Percentiles rank a stretch among this genome's conserved stretches.
phyloP scores from a whole-genome alignment of 2,113 vertebrate species.

The Scomber japonicus region DNA sequence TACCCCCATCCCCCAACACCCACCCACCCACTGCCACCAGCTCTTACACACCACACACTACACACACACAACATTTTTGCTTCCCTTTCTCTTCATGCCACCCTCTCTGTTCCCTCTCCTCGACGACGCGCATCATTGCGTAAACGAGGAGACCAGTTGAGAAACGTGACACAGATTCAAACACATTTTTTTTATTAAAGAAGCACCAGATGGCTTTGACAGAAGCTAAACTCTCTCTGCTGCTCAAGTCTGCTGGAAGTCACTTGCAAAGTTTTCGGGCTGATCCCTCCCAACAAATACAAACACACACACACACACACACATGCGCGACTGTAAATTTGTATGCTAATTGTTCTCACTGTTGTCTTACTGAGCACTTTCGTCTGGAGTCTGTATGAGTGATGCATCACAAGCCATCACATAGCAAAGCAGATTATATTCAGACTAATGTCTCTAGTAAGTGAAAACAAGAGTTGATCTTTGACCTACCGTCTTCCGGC shows the following conservation, averaged over 20 bases:
- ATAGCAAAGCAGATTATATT: background rate
- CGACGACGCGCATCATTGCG: background rate
- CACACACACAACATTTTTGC: background rate
- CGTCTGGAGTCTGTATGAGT: background rate
- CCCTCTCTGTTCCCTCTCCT: slow-evolving; percentile 25
- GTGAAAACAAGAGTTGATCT: background rate
- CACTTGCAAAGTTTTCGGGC: slow-evolving; percentile 29
- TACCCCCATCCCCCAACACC: slow-evolving; percentile 52
- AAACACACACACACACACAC: slow-evolving; percentile 6
- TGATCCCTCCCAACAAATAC: background rate
- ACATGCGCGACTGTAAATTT: background rate
- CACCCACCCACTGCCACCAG: slow-evolving; percentile 56
- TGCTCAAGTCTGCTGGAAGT: slow-evolving; percentile 31
- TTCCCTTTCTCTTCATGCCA: background rate
- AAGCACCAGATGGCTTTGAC: slow-evolving; percentile 50
- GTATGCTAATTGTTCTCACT: slow-evolving; percentile 14
- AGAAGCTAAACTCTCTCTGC: slow-evolving; percentile 35
- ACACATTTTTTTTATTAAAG: slow-evolving; percentile 47
- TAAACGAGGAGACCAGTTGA: slow-evolving; percentile 33
- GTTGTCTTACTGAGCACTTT: background rate
- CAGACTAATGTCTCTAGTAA: background rate
- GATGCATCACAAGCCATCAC: background rate
- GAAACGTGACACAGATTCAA: slow-evolving; percentile 35
- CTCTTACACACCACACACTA: slow-evolving; percentile 5
- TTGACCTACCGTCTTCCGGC: background rate